Conservation (phyloP, 1,140 invertebrate species). For the Brachionus rotundiformis region DNA sequence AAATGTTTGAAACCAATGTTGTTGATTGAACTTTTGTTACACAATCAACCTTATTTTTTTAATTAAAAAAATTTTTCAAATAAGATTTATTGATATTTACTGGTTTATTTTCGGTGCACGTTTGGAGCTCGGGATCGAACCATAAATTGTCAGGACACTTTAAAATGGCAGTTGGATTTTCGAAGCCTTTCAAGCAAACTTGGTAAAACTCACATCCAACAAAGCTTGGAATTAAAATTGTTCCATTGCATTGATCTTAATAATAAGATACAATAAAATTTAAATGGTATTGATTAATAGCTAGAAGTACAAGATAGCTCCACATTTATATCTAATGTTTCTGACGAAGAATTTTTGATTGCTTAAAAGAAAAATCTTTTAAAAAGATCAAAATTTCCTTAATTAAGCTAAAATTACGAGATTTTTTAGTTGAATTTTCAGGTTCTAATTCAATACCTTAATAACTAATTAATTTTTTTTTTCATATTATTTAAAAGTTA, state of each 20-base stretch:
- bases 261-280: background rate
- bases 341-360: too few relatives aligned
- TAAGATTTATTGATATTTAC: background rate
- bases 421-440: background rate
- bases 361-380: too few relatives aligned
- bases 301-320: too few relatives aligned
- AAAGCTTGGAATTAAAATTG: background rate
- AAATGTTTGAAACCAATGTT: background rate
- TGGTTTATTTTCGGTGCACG: background rate
- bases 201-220: constrained; percentile 1
- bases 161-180: background rate
- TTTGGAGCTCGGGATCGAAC: background rate
- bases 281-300: too few relatives aligned
- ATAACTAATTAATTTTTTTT: background rate
- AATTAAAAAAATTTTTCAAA: background rate
- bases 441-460: too few relatives aligned
- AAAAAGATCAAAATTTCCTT: too few relatives aligned
- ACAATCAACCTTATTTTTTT: background rate
- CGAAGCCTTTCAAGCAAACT: constrained; percentile 32
- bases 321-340: too few relatives aligned
- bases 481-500: background rate
- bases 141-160: constrained; percentile 11
- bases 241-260: background rate
- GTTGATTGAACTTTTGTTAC: background rate
- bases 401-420: background rate